A percentile compares a stretch with the other conserved stretches of the same genome.
These are phyloP conservation scores for Octodon degus DNA, from an alignment of 2,113 vertebrate genomes.

Conservation along the genomic window DNA sequence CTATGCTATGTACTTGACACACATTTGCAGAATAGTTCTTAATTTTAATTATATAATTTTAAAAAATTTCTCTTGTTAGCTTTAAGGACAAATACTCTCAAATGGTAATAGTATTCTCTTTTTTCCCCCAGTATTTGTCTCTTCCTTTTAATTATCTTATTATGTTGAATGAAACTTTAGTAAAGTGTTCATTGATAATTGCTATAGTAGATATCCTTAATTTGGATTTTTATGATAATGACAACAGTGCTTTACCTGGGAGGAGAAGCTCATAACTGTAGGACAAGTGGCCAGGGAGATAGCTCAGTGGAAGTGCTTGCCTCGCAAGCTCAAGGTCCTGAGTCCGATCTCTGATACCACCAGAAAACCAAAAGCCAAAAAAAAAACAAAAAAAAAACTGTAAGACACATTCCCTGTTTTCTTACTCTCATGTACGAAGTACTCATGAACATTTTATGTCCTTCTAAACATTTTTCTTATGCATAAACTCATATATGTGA, in stretches of 20 bases:
- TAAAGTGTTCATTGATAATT: not conserved
- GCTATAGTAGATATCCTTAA: not conserved
- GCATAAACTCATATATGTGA: not conserved
- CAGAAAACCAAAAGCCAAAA: too few species aligned
- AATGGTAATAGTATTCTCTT: not conserved
- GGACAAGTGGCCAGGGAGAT: not conserved
- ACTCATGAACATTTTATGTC: not conserved
- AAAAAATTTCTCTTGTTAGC: not conserved
- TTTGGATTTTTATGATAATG: not conserved
- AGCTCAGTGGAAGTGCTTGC: too few species aligned
- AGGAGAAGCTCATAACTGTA: not conserved
- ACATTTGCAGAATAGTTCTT: not conserved
- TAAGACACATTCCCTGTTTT: not conserved
- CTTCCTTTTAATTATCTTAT: slow-evolving; percentile 26
- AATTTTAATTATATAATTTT: not conserved
- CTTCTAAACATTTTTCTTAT: slow-evolving; percentile 16
- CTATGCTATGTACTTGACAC: not conserved
- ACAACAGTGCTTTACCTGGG: not conserved
- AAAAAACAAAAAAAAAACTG: too few species aligned
- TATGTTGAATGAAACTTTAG: slow-evolving; percentile 23
- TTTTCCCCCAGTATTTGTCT: not conserved
- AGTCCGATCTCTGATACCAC: too few species aligned
- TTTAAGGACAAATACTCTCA: not conserved
- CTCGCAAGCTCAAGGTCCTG: too few species aligned
- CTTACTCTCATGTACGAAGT: not conserved